Percentiles rank a stretch among this genome's conserved stretches.
Evolutionary conservation across 2,113 vertebrate genomes (phyloP).

Genomic region (Nyctibius bracteatus): DNA sequence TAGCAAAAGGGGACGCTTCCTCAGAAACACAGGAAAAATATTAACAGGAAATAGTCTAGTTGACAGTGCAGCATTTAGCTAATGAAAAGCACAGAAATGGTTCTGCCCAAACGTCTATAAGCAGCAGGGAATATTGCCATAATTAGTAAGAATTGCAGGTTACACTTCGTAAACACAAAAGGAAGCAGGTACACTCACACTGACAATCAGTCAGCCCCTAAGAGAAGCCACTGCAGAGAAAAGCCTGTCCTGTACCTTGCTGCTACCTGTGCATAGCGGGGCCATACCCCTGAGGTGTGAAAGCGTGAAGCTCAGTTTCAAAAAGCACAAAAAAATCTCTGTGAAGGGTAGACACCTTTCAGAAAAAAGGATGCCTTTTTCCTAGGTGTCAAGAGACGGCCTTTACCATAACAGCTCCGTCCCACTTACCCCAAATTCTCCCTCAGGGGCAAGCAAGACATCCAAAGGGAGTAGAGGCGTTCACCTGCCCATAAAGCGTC

Average conservation of each 20-base stretch:
- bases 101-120: neutral
- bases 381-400: neutral
- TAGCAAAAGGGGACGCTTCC: neutral
- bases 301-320: neutral
- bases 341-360: neutral
- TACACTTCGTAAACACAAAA: neutral
- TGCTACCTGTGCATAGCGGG: fast-evolving
- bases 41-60: neutral
- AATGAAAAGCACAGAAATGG: neutral
- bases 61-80: neutral
- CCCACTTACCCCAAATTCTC: neutral
- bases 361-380: neutral
- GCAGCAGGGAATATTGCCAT: neutral
- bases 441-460: neutral
- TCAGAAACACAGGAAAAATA: neutral
- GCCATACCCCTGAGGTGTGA: too few relatives aligned
- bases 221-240: neutral
- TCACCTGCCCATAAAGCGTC: neutral
- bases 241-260: neutral
- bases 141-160: neutral
- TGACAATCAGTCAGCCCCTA: neutral
- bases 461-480: neutral
- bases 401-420: neutral
- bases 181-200: neutral
- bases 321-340: neutral